Evolutionary conservation across 2,888 invertebrate species (phyloP).

Genomic region (Eremobia ochroleuca): DNA sequence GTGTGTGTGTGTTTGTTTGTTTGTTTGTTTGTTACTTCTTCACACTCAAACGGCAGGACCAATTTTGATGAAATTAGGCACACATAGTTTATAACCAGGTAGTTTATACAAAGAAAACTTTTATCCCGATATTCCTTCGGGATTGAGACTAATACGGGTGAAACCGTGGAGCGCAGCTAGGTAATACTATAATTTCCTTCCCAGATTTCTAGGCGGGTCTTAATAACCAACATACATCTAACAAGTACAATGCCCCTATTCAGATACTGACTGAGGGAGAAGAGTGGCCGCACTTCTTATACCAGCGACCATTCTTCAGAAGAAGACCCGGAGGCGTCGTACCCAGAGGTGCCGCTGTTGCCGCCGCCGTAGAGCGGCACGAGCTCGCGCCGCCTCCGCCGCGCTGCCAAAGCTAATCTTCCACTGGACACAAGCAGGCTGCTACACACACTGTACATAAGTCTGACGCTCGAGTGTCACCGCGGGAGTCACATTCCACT

Average conservation of each 20-base stretch:
- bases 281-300: constrained; percentile 84
- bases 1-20: too few species aligned
- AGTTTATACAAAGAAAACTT: too few species aligned
- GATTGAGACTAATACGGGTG: too few species aligned
- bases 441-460: constrained; percentile 44
- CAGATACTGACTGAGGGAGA: constrained; percentile 89
- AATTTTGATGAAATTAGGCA: too few species aligned
- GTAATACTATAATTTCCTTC: too few species aligned
- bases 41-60: too few species aligned
- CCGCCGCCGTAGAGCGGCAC: constrained; percentile 69
- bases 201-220: neutral
- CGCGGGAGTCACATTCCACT: constrained; percentile 51
- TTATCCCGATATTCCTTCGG: too few species aligned
- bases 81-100: too few species aligned
- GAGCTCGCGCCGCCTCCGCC: neutral
- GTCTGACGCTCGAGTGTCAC: constrained; percentile 32
- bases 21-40: too few species aligned
- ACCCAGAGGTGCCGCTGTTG: constrained; percentile 82
- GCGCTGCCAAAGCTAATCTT: constrained; percentile 40
- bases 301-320: constrained; percentile 87
- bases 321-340: constrained; percentile 80
- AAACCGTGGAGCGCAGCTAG: too few species aligned
- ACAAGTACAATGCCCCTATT: constrained; percentile 7
- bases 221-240: neutral
- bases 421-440: constrained; percentile 37